phyloP scores from a whole-genome alignment of 1,140 invertebrate species.

The Aricia agestis region DNA sequence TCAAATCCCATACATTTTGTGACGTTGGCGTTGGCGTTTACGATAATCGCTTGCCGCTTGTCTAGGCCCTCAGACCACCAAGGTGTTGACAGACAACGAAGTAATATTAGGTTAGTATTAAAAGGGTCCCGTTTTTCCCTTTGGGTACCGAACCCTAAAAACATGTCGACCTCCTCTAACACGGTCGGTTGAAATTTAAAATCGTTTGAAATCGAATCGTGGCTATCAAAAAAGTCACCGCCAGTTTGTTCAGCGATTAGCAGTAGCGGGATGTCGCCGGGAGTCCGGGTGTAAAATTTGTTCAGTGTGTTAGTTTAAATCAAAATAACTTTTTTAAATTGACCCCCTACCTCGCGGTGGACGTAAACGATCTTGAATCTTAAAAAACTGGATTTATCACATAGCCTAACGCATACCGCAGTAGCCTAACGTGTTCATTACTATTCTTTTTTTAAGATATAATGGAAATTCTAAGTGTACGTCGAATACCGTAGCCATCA shows the following conservation, averaged over 20 bases:
- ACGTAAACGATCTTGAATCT: neutral
- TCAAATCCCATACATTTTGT: too few species aligned
- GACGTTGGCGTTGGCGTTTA: too few species aligned
- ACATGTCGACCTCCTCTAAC: conserved; percentile 21
- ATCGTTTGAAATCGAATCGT: conserved; percentile 14
- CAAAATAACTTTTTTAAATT: conserved; percentile 39
- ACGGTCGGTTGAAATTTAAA: conserved; percentile 23
- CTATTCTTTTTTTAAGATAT: too few species aligned
- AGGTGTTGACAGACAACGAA: too few species aligned
- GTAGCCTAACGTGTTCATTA: too few species aligned
- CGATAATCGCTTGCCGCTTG: too few species aligned
- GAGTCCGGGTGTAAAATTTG: conserved; percentile 54
- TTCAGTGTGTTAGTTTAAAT: conserved; percentile 46
- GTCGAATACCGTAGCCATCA: too few species aligned
- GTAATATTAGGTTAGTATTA: too few species aligned
- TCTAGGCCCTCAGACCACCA: too few species aligned
- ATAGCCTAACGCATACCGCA: too few species aligned
- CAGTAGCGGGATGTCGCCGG: conserved; percentile 51
- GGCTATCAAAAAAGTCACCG: conserved; percentile 32
- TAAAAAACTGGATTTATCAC: neutral
- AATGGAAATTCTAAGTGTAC: too few species aligned
- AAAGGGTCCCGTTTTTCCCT: too few species aligned
- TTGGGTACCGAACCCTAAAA: conserved; percentile 12
- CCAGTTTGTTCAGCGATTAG: conserved; percentile 63
- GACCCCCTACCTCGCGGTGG: conserved; percentile 43